These are phyloP conservation scores for Sinodicranocentrus sp. DNA, from an alignment of 2,888 invertebrate species.

Conservation along the genomic window DNA sequence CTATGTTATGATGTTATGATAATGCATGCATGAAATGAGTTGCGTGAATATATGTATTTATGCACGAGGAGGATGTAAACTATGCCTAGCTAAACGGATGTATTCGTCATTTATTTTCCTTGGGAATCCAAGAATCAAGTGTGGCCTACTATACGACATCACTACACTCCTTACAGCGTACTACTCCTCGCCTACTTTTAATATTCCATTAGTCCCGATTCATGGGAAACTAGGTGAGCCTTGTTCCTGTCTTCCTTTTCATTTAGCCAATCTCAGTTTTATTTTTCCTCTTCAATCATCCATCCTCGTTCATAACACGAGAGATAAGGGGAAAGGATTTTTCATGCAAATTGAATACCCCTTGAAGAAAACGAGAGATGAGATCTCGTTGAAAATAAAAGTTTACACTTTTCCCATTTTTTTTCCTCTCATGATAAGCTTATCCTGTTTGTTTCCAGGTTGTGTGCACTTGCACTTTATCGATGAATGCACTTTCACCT, in stretches of 20 bases:
- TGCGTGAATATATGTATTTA: no score
- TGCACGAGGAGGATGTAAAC: neutral
- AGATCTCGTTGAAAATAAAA: neutral
- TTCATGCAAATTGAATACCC: neutral
- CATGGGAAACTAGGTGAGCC: slow-evolving; percentile 64
- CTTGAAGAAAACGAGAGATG: neutral
- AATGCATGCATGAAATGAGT: neutral
- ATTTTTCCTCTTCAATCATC: slow-evolving; percentile 2
- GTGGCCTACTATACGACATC: neutral
- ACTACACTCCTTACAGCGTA: neutral
- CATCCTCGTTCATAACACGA: neutral
- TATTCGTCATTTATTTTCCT: no score
- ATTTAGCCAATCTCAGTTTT: no score
- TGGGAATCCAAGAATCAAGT: neutral
- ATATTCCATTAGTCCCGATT: slow-evolving; percentile 43
- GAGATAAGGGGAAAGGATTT: no score
- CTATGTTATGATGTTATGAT: no score
- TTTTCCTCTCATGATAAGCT: no score
- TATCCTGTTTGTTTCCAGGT: no score
- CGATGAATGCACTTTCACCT: no score
- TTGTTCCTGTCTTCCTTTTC: slow-evolving; percentile 47
- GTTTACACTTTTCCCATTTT: neutral
- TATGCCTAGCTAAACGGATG: no score
- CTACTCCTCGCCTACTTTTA: slow-evolving; percentile 48
- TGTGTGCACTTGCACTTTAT: no score